phyloP scores from a whole-genome alignment of 2,113 vertebrate genomes.

The Zootoca vivipara region DNA sequence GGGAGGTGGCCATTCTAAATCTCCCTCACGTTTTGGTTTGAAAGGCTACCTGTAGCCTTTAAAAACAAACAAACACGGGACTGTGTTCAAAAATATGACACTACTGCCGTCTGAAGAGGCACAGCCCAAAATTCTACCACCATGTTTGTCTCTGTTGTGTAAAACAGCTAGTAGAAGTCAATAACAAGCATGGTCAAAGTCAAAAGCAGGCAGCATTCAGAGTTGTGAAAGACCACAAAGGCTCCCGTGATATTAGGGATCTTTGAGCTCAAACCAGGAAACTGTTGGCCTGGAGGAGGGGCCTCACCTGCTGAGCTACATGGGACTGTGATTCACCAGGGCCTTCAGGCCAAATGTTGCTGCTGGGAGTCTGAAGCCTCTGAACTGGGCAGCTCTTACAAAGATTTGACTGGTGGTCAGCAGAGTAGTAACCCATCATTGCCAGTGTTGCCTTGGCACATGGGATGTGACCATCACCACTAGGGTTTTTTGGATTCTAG shows the following conservation, averaged over 20 bases:
- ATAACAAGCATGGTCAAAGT: too few species aligned
- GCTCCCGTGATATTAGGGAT: neutral
- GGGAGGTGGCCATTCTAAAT: neutral
- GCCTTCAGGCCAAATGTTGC: neutral
- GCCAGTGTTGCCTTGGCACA: too few species aligned
- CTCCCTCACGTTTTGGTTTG: neutral
- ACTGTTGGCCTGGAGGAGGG: neutral
- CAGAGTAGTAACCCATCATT: too few species aligned
- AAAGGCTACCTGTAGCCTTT: neutral
- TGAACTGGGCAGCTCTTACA: neutral
- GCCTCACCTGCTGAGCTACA: neutral
- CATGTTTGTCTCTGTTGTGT: neutral
- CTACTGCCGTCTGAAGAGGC: neutral
- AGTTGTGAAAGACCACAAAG: neutral
- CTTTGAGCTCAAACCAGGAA: neutral
- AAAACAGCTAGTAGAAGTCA: too few species aligned
- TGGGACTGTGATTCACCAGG: neutral
- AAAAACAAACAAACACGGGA: neutral
- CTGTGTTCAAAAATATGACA: neutral
- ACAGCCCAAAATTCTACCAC: neutral
- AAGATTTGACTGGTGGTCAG: neutral
- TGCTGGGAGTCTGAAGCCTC: too few species aligned
- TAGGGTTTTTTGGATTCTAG: too few species aligned
- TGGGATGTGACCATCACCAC: too few species aligned
- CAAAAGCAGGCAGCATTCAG: neutral